These are phyloP conservation scores for Mormyrus iriodes DNA, from an alignment of 2,113 vertebrate species.

Conservation along the genomic window DNA sequence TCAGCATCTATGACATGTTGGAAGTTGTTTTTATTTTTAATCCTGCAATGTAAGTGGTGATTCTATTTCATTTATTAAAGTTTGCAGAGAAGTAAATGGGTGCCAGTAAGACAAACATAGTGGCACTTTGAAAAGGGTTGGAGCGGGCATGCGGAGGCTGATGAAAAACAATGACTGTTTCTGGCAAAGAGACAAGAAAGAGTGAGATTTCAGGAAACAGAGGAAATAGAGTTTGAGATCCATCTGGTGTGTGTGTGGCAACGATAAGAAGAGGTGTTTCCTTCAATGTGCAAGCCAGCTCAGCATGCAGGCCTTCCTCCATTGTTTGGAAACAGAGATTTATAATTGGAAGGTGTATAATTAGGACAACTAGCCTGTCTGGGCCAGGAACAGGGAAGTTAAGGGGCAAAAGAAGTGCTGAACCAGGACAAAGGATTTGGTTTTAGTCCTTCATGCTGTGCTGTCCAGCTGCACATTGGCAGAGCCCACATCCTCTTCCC, in stretches of 20 bases:
- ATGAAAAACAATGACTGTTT: constrained; percentile 24
- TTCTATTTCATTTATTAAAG: background rate
- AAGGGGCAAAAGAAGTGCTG: constrained; percentile 16
- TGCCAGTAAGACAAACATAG: background rate
- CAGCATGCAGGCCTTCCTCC: constrained; percentile 31
- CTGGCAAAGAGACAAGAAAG: constrained; percentile 1
- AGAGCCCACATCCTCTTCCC: constrained; percentile 29
- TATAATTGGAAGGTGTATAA: constrained; percentile 57
- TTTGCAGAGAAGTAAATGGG: background rate
- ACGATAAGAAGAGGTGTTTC: constrained; percentile 65
- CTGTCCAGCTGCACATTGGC: constrained; percentile 42
- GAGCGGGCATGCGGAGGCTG: background rate
- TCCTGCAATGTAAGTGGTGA: background rate
- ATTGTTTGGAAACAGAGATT: constrained; percentile 52
- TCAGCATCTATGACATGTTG: background rate
- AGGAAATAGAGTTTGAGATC: constrained; percentile 45
- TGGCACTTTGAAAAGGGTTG: background rate
- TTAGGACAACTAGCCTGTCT: constrained; percentile 45
- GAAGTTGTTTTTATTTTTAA: background rate
- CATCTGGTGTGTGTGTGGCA: constrained; percentile 44
- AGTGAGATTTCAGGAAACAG: constrained; percentile 20
- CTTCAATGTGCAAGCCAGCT: constrained; percentile 32
- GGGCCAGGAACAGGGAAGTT: constrained; percentile 14
- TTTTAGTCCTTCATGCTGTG: constrained; percentile 35
- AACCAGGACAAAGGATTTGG: constrained; percentile 40